Evolutionary conservation across 2,113 vertebrate genomes (phyloP).

Genomic region (Oreotrochilus melanogaster): DNA sequence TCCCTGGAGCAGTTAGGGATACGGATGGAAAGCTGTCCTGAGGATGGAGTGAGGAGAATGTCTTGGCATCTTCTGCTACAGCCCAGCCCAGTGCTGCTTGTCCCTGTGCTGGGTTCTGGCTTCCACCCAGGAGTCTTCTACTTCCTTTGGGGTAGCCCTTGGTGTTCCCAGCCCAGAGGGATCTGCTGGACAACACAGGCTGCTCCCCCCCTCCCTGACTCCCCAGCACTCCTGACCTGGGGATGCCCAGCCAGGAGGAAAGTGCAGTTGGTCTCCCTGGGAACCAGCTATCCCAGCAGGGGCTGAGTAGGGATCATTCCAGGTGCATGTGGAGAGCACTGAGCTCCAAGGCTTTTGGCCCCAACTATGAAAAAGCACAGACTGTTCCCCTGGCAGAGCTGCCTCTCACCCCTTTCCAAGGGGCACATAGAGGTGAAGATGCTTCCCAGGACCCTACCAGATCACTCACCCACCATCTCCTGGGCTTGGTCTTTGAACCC

Average conservation of each 20-base stretch:
- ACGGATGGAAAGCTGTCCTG: background rate
- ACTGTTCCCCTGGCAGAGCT: background rate
- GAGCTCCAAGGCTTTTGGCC: background rate
- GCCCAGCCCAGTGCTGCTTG: background rate
- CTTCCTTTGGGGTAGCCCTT: background rate
- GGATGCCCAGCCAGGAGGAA: background rate
- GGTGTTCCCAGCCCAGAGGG: background rate
- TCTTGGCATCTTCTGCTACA: background rate
- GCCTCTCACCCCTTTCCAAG: background rate
- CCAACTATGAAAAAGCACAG: background rate
- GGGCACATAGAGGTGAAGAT: background rate
- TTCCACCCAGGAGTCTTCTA: background rate
- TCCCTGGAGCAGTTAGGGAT: background rate
- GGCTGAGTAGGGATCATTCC: background rate
- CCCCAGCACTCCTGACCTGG: background rate
- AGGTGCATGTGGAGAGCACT: background rate
- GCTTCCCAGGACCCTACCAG: background rate
- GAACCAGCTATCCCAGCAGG: rapidly evolving
- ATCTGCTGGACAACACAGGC: background rate
- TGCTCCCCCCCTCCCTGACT: background rate
- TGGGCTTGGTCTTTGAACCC: slow-evolving; percentile 46
- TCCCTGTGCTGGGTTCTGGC: background rate
- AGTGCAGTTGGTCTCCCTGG: background rate
- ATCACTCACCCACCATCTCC: background rate
- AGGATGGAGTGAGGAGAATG: background rate